Conservation (phyloP, 35 echinoderm and acorn worm species). For the Heliocidaris erythrogramma region DNA sequence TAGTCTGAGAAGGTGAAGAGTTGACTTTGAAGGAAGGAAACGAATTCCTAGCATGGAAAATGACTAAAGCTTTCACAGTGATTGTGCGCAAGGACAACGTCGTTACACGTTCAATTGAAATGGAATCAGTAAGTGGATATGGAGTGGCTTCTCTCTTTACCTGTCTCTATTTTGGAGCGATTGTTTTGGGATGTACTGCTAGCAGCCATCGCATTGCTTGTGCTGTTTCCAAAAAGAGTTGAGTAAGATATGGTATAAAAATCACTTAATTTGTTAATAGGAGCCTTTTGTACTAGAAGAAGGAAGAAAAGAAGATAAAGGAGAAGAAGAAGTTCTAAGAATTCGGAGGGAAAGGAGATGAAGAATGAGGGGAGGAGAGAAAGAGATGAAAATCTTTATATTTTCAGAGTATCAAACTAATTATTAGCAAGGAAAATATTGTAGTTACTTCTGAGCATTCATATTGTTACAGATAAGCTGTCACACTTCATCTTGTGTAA, state of each 20-base stretch:
- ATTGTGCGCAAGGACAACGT: not conserved
- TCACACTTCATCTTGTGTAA: not conserved
- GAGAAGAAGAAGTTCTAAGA: not conserved
- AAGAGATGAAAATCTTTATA: too few relatives aligned
- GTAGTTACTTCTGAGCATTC: not conserved
- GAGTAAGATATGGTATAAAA: not conserved
- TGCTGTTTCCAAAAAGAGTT: constrained; percentile 26
- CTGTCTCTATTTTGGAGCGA: constrained; percentile 21
- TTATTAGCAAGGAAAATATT: too few relatives aligned
- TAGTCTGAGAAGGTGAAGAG: not conserved
- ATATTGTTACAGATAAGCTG: not conserved
- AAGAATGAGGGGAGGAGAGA: not conserved
- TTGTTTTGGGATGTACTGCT: constrained; percentile 28
- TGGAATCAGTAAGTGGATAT: constrained; percentile 2
- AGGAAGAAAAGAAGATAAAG: not conserved
- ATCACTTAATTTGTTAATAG: too few relatives aligned
- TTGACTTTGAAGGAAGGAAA: not conserved
- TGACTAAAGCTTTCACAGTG: not conserved
- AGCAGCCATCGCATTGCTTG: not conserved
- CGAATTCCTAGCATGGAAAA: not conserved
- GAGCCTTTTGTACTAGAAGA: not conserved
- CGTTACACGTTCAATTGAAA: not conserved
- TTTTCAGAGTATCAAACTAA: too few relatives aligned
- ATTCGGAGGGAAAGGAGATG: not conserved
- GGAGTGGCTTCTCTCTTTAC: not conserved